A percentile compares a stretch with the other conserved stretches of the same genome.
phyloP scores from a whole-genome alignment of 2,113 vertebrate genomes.

The Capreolus pygargus region DNA sequence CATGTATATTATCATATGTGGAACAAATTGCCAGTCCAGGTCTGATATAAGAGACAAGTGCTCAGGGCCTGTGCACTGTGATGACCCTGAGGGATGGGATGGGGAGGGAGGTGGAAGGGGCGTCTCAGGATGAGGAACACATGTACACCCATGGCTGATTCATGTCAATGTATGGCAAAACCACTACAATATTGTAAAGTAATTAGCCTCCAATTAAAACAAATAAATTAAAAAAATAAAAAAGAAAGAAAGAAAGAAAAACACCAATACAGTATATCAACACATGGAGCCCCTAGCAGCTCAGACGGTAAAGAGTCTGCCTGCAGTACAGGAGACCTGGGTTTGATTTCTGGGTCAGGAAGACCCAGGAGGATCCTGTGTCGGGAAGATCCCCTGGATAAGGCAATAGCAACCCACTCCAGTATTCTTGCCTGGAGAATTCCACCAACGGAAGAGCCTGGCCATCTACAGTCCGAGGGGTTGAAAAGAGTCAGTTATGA shows the following conservation, averaged over 20 bases:
- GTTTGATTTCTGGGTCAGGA: too few relatives aligned
- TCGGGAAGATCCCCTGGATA: too few relatives aligned
- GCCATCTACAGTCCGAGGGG: too few relatives aligned
- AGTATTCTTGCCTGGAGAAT: too few relatives aligned
- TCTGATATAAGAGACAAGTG: neutral
- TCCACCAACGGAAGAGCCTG: too few relatives aligned
- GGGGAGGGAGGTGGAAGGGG: neutral
- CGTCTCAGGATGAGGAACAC: neutral
- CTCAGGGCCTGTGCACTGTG: neutral
- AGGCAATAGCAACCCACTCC: too few relatives aligned
- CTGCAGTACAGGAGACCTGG: neutral
- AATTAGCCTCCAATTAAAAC: neutral
- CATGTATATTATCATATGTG: neutral
- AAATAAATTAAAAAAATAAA: neutral
- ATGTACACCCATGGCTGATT: neutral
- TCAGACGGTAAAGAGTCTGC: neutral
- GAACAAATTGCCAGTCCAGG: accelerated
- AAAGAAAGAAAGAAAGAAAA: too few relatives aligned
- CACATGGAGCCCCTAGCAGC: neutral
- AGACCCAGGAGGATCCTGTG: too few relatives aligned
- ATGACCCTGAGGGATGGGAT: neutral
- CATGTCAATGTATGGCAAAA: neutral
- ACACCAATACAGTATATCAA: too few relatives aligned
- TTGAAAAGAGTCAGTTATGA: accelerated
- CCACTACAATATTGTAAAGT: neutral